These are phyloP conservation scores for Drosophila saltans DNA, from an alignment of 1,140 invertebrate species.

Conservation along the genomic window DNA sequence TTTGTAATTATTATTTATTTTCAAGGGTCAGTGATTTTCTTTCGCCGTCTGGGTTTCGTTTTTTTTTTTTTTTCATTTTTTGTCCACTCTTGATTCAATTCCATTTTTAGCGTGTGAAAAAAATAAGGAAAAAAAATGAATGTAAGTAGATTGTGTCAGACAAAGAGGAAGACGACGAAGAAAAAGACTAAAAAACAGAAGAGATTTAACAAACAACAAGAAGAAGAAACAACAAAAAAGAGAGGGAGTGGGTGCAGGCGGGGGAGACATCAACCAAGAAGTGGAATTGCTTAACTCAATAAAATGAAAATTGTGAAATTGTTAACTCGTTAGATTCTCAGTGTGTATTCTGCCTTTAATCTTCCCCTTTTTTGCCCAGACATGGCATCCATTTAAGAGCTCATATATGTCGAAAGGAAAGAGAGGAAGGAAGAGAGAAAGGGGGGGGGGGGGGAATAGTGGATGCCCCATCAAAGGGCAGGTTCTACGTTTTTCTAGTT, in stretches of 20 bases:
- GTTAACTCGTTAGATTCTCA: constrained; percentile 2
- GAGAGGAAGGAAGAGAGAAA: too few relatives aligned
- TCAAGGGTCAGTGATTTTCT: constrained; percentile 30
- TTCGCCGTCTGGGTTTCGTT: constrained; percentile 4
- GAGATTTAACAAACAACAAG: background rate
- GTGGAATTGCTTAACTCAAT: constrained; percentile 10
- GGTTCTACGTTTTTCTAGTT: constrained; percentile 1
- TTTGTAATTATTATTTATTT: constrained; percentile 31
- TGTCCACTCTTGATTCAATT: constrained; percentile 14
- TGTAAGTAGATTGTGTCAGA: constrained; percentile 1
- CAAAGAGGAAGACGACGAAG: background rate
- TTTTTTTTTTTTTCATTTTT: constrained; percentile 6
- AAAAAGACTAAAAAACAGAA: background rate
- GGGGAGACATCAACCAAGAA: background rate
- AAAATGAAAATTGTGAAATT: constrained; percentile 14
- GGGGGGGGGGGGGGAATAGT: background rate
- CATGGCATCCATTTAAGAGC: constrained; percentile 15
- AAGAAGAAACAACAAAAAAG: background rate
- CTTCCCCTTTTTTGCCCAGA: background rate
- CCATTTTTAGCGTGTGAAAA: constrained; percentile 25
- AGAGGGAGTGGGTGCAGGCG: too few relatives aligned
- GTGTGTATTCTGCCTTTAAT: background rate
- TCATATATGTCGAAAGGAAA: background rate
- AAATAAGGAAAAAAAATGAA: constrained; percentile 4
- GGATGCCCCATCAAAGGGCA: constrained; percentile 7